Conservation (phyloP, 2,888 invertebrate genomes). For the Nycteola revayana region DNA sequence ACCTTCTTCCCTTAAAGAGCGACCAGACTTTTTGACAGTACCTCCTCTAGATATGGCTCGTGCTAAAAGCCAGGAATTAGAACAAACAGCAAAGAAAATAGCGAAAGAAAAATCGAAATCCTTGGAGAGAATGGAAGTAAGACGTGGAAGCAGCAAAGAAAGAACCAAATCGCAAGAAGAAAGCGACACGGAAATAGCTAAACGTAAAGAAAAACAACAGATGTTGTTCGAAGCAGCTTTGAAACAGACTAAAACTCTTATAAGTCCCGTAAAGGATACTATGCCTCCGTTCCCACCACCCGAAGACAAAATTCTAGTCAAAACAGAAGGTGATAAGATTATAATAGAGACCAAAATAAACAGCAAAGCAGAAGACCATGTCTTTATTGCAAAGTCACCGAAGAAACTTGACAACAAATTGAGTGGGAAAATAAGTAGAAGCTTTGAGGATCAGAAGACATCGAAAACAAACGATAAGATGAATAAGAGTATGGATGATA, state of each 20-base stretch:
- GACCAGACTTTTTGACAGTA: conserved; percentile 77
- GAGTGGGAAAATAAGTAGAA: conserved; percentile 81
- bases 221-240: conserved; percentile 88
- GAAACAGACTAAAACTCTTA: conserved; percentile 87
- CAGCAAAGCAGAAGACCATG: conserved; percentile 88
- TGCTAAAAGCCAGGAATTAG: conserved; percentile 84
- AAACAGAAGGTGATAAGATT: conserved; percentile 86
- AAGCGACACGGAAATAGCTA: conserved; percentile 86
- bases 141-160: conserved; percentile 82
- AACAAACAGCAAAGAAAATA: conserved; percentile 71
- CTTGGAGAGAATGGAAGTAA: conserved; percentile 84
- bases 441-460: conserved; percentile 83
- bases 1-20: conserved; percentile 76
- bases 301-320: conserved; percentile 87
- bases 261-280: conserved; percentile 88
- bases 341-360: conserved; percentile 88
- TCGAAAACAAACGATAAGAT: conserved; percentile 80
- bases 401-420: conserved; percentile 85
- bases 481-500: conserved; percentile 84
- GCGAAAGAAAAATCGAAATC: conserved; percentile 87
- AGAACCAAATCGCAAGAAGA: conserved; percentile 88
- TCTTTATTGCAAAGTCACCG: conserved; percentile 88
- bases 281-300: conserved; percentile 87
- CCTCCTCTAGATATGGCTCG: conserved; percentile 81
- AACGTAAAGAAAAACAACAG: conserved; percentile 88